Evolutionary conservation across 2,888 invertebrate species (phyloP).

Genomic region (Lordiphosa fenestrarum): DNA sequence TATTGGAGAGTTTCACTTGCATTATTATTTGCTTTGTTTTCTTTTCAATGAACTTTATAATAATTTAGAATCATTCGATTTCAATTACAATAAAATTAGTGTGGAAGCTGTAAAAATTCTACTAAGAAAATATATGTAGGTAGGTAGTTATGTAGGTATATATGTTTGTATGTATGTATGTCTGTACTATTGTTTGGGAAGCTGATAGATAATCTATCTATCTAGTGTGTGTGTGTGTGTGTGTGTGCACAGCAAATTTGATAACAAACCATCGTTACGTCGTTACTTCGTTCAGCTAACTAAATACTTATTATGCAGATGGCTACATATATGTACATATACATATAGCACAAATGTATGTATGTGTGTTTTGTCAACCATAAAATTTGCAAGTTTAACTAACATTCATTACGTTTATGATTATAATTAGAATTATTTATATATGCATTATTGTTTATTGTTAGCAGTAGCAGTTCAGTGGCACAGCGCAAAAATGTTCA

Average conservation of each 20-base stretch:
- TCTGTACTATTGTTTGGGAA: slow-evolving; percentile 4
- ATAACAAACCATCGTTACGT: too few relatives aligned
- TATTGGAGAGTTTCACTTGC: slow-evolving; percentile 19
- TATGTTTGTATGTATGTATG: slow-evolving; percentile 3
- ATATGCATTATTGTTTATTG: slow-evolving; percentile 1
- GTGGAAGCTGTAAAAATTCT: slow-evolving; percentile 64
- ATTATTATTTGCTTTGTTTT: slow-evolving; percentile 17
- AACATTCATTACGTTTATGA: too few relatives aligned
- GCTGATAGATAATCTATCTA: slow-evolving; percentile 10
- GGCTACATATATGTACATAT: too few relatives aligned
- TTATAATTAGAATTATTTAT: too few relatives aligned
- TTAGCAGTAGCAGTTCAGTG: slow-evolving; percentile 39
- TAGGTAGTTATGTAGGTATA: not conserved
- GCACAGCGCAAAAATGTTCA: slow-evolving; percentile 42
- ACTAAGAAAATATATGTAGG: slow-evolving; percentile 60
- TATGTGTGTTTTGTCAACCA: not conserved
- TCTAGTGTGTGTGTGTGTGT: not conserved
- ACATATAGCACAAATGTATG: not conserved
- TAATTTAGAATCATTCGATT: slow-evolving; percentile 47
- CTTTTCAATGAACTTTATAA: slow-evolving; percentile 50
- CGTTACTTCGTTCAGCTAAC: too few relatives aligned
- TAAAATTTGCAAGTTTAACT: too few relatives aligned
- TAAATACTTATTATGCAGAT: too few relatives aligned
- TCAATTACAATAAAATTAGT: slow-evolving; percentile 48
- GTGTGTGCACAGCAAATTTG: not conserved